A percentile compares a stretch with the other conserved stretches of the same genome.
These are phyloP conservation scores for Hylyphantes graminicola DNA, from an alignment of 1,140 invertebrate genomes.

Conservation along the genomic window DNA sequence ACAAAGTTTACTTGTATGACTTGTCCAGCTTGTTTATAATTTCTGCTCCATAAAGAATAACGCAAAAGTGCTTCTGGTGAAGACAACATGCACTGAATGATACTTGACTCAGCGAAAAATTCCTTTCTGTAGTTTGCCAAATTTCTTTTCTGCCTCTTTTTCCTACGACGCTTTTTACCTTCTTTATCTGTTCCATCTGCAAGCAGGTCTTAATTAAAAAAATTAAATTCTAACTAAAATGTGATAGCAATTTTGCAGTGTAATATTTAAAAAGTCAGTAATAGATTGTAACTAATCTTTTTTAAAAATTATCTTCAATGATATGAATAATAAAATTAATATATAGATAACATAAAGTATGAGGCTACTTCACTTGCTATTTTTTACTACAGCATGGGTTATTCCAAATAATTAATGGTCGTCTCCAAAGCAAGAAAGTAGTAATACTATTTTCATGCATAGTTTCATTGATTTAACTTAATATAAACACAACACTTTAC, in stretches of 20 bases:
- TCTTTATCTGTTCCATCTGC: slow-evolving; percentile 48
- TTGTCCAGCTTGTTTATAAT: slow-evolving; percentile 49
- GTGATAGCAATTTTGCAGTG: background rate
- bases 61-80: slow-evolving; percentile 53
- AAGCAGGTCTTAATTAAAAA: background rate
- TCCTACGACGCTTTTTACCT: slow-evolving; percentile 36
- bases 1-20: slow-evolving; percentile 43
- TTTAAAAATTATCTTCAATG: background rate
- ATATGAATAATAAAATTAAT: background rate
- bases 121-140: slow-evolving; percentile 33
- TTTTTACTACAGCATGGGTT: too few species aligned
- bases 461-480: too few species aligned
- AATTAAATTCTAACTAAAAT: background rate
- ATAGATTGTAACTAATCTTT: background rate
- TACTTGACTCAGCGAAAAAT: slow-evolving; percentile 47
- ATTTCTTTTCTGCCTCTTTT: slow-evolving; percentile 31
- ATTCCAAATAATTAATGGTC: too few species aligned
- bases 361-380: too few species aligned
- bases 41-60: slow-evolving; percentile 55
- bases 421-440: too few species aligned
- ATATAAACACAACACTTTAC: too few species aligned
- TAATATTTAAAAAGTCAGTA: background rate
- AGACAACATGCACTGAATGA: slow-evolving; percentile 57
- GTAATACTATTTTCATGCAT: too few species aligned
- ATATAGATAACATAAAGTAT: background rate